Conservation (phyloP, 2,888 invertebrate genomes). For the Coecobrya sp. region DNA sequence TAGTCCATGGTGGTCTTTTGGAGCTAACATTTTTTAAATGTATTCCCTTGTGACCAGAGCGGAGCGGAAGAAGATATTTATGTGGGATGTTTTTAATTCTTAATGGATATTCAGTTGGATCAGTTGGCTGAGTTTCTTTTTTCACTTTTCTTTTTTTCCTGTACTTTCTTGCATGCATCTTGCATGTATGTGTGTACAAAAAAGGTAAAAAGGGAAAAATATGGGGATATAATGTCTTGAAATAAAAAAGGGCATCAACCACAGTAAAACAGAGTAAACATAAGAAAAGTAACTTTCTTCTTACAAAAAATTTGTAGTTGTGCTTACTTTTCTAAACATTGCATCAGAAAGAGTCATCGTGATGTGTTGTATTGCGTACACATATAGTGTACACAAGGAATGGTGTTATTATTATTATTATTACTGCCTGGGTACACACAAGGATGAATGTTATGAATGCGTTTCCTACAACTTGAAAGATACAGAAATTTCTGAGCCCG, state of each 20-base stretch:
- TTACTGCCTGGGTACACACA: conserved; percentile 50
- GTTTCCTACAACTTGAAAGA: conserved; percentile 73
- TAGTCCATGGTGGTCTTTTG: conserved; percentile 81
- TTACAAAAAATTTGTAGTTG: conserved; percentile 31
- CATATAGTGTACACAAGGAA: background rate
- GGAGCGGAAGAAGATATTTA: conserved; percentile 86
- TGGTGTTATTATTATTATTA: background rate
- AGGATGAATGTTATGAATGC: conserved; percentile 77
- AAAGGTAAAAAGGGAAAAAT: conserved; percentile 27
- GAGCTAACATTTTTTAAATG: conserved; percentile 83
- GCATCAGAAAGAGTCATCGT: conserved; percentile 11
- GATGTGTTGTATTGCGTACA: background rate
- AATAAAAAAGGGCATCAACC: conserved; percentile 40
- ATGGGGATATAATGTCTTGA: conserved; percentile 56
- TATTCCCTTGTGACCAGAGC: conserved; percentile 84
- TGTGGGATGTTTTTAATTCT: conserved; percentile 86
- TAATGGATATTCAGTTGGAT: conserved; percentile 86
- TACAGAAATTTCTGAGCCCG: conserved; percentile 77
- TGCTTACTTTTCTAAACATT: conserved; percentile 47
- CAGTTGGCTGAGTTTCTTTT: conserved; percentile 81
- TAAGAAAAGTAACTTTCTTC: conserved; percentile 57
- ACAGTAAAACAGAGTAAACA: conserved; percentile 33
- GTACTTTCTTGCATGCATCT: conserved; percentile 48
- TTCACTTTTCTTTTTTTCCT: conserved; percentile 64
- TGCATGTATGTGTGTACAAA: background rate